phyloP scores from a whole-genome alignment of 2,797 vertebrate species.

The Falco columbarius region DNA sequence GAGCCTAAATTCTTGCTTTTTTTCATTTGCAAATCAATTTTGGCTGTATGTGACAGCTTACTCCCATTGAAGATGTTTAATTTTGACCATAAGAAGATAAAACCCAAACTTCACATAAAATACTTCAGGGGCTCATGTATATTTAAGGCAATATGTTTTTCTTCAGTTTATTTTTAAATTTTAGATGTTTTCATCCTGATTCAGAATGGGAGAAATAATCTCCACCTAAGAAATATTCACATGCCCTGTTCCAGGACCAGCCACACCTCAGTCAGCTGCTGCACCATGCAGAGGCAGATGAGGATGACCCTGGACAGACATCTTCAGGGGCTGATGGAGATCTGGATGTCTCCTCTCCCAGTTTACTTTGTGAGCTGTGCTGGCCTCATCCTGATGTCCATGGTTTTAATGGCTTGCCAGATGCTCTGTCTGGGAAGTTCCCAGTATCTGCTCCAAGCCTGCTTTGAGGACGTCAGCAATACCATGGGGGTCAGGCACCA shows the following conservation, averaged over 20 bases:
- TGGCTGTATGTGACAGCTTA: not conserved
- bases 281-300: rapidly evolving
- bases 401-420: not conserved
- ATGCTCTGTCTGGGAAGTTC: not conserved
- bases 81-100: not conserved
- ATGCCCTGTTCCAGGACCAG: not conserved
- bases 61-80: not conserved
- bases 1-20: not conserved
- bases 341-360: rapidly evolving
- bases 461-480: not conserved
- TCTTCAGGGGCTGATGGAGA: not conserved
- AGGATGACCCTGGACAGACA: not conserved
- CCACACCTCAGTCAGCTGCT: not conserved
- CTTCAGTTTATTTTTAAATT: not conserved
- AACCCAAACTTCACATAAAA: not conserved
- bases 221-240: not conserved
- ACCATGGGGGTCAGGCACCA: not conserved
- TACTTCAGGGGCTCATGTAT: not conserved
- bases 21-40: not conserved
- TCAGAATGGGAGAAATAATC: not conserved
- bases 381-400: not conserved
- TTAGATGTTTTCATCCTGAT: not conserved
- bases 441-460: not conserved
- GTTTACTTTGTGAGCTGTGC: not conserved
- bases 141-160: not conserved